Evolutionary conservation across 1,140 invertebrate species (phyloP).

Genomic region (Bombus waltoni): DNA sequence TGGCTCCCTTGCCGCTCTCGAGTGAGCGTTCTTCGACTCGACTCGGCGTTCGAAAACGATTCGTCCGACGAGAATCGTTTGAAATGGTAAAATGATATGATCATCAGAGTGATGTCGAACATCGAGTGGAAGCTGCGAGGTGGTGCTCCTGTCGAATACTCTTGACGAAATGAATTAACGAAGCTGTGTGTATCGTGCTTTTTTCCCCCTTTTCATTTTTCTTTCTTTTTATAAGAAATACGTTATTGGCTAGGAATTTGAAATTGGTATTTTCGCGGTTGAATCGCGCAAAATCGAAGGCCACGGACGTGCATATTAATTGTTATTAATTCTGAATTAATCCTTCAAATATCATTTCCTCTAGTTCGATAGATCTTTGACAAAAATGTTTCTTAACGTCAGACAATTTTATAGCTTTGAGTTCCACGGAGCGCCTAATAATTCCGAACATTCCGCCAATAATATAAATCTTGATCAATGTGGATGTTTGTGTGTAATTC

Average conservation of each 20-base stretch:
- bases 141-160: neutral
- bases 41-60: neutral
- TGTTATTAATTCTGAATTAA: no score
- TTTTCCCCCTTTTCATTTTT: neutral
- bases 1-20: neutral
- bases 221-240: no score
- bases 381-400: no score
- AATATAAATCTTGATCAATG: neutral
- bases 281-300: no score
- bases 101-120: neutral
- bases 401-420: no score
- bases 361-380: no score
- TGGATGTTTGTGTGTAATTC: neutral
- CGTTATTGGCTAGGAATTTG: no score
- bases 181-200: neutral
- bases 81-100: slow-evolving; percentile 27
- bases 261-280: no score
- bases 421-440: no score
- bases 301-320: no score
- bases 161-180: neutral
- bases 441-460: neutral
- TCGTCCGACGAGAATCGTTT: neutral
- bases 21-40: neutral
- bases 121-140: neutral
- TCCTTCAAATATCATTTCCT: no score